These are phyloP conservation scores for Gambusia yucatana DNA, from an alignment of 2,797 vertebrate species.

Conservation along the genomic window DNA sequence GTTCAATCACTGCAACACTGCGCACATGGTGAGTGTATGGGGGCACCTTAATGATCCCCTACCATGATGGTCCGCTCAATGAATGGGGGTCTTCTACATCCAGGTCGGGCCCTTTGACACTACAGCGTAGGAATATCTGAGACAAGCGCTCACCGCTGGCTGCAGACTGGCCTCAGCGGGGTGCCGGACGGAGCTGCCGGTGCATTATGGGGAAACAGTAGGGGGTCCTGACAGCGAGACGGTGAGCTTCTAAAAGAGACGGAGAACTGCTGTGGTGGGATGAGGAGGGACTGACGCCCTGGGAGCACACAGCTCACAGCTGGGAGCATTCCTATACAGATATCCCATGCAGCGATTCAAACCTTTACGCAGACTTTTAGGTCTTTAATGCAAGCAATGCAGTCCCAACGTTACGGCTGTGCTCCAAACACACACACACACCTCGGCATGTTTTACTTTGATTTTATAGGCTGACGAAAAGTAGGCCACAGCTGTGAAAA, in stretches of 20 bases:
- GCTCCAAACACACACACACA: background rate
- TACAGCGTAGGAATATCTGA: slow-evolving; percentile 5
- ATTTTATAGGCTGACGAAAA: background rate
- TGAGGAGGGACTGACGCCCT: slow-evolving; percentile 1
- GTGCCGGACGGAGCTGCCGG: slow-evolving; percentile 35
- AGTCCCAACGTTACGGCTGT: background rate
- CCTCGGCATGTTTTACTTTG: background rate
- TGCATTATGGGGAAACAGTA: slow-evolving; percentile 58
- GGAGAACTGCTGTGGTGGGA: background rate
- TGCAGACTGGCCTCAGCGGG: slow-evolving; percentile 35
- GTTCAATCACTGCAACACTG: slow-evolving; percentile 47
- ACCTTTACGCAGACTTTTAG: background rate
- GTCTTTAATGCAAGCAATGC: background rate
- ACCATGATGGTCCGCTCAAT: slow-evolving; percentile 33
- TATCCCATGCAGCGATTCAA: background rate
- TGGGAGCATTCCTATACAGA: slow-evolving; percentile 47
- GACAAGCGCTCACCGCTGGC: slow-evolving; percentile 7
- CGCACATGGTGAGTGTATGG: slow-evolving; percentile 14
- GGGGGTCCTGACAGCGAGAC: slow-evolving; percentile 49
- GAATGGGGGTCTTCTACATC: slow-evolving; percentile 49
- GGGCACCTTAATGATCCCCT: slow-evolving; percentile 50
- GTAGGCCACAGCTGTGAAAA: background rate
- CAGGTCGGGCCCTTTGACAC: slow-evolving; percentile 59
- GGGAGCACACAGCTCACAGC: slow-evolving; percentile 8
- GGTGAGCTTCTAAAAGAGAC: slow-evolving; percentile 47